Conservation (phyloP, 1,140 invertebrate genomes). For the Platyscapa corneri region DNA sequence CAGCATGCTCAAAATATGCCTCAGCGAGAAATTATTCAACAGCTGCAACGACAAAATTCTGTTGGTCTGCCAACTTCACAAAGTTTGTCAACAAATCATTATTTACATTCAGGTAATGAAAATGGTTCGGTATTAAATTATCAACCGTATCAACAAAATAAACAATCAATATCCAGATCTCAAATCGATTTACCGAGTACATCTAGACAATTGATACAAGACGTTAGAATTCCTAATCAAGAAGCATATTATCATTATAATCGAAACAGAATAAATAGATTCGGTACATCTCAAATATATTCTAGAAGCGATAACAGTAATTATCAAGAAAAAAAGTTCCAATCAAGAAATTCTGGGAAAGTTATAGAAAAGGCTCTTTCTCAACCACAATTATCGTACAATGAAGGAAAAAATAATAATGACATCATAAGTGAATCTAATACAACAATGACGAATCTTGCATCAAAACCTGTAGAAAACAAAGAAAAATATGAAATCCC, state of each 20-base stretch:
- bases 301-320: slow-evolving; percentile 37
- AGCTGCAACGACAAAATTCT: not conserved
- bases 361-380: slow-evolving; percentile 76
- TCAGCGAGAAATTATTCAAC: slow-evolving; percentile 23
- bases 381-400: slow-evolving; percentile 80
- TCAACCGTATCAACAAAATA: slow-evolving; percentile 13
- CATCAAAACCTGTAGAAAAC: not conserved
- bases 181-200: slow-evolving; percentile 57
- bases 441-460: not conserved
- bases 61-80: not conserved
- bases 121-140: not conserved
- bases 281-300: slow-evolving; percentile 63
- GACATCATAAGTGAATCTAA: slow-evolving; percentile 8
- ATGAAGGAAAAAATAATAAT: slow-evolving; percentile 67
- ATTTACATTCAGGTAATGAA: not conserved
- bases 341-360: slow-evolving; percentile 62
- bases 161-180: not conserved
- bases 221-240: slow-evolving; percentile 62
- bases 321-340: slow-evolving; percentile 60
- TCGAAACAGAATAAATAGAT: slow-evolving; percentile 63
- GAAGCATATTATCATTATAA: slow-evolving; percentile 70
- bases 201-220: slow-evolving; percentile 63
- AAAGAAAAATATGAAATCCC: slow-evolving; percentile 21
- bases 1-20: slow-evolving; percentile 2
- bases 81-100: not conserved